Evolutionary conservation across 2,113 vertebrate species (phyloP).

Genomic region (Solea senegalensis): DNA sequence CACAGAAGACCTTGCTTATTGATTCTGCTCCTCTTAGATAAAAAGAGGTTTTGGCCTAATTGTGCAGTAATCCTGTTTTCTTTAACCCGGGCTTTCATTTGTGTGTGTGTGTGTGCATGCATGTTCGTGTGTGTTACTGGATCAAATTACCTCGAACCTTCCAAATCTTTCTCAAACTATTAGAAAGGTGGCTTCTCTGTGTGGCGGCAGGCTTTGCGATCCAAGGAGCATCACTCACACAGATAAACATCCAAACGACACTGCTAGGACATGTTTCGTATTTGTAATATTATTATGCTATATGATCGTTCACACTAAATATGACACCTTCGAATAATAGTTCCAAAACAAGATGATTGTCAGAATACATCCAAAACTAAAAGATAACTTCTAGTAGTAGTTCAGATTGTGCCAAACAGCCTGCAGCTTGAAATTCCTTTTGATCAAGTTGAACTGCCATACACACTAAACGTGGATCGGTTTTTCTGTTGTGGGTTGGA

Average conservation of each 20-base stretch:
- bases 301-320: background rate
- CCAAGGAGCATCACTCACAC: background rate
- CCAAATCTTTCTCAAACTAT: background rate
- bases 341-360: background rate
- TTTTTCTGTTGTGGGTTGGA: background rate
- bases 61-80: conserved; percentile 74
- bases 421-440: background rate
- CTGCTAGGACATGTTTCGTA: background rate
- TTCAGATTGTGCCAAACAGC: background rate
- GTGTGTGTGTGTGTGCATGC: background rate
- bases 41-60: conserved; percentile 59
- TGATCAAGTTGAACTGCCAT: background rate
- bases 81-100: conserved; percentile 52
- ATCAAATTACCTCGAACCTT: conserved; percentile 24
- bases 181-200: background rate
- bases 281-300: background rate
- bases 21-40: conserved; percentile 67
- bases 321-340: background rate
- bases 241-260: background rate
- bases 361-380: background rate
- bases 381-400: background rate
- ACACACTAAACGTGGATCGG: background rate
- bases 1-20: conserved; percentile 64
- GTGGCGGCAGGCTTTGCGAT: background rate
- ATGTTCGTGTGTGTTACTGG: conserved; percentile 21